Conservation (phyloP, 2,113 vertebrate genomes). For the Astur gentilis region DNA sequence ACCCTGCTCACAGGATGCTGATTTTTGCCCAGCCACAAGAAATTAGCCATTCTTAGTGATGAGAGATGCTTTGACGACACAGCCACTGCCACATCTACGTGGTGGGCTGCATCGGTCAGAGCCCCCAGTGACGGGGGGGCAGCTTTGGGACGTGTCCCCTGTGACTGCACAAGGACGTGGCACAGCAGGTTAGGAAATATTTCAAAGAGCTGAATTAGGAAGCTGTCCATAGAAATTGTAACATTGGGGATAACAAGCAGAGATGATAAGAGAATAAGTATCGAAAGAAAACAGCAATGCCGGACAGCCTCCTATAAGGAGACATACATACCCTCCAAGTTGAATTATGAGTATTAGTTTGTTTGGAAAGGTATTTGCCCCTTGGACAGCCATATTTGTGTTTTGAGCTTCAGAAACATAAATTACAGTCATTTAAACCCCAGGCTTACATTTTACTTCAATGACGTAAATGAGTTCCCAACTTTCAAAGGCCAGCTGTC, state of each 20-base stretch:
- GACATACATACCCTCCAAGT: background rate
- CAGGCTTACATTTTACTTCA: constrained; percentile 54
- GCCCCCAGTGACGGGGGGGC: accelerated
- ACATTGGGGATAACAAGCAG: background rate
- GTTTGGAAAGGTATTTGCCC: constrained; percentile 54
- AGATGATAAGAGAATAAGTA: background rate
- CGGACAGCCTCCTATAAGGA: background rate
- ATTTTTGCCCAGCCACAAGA: background rate
- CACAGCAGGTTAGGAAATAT: background rate
- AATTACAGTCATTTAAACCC: constrained; percentile 51
- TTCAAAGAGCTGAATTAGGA: background rate
- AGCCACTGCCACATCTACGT: background rate
- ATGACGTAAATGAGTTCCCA: constrained; percentile 31
- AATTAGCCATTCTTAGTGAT: background rate
- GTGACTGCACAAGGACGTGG: no score
- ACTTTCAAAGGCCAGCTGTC: constrained; percentile 54
- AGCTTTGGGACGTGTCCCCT: background rate
- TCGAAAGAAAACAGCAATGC: background rate
- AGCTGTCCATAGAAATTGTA: background rate
- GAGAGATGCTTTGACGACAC: accelerated
- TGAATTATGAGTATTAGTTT: constrained; percentile 23
- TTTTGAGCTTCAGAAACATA: constrained; percentile 52
- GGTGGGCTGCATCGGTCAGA: background rate
- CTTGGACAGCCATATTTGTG: constrained; percentile 53
- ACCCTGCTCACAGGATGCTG: background rate